A percentile compares a stretch with the other conserved stretches of the same genome.
Conservation (phyloP, 2,113 vertebrate species). For the Sphyrna mokarran region DNA sequence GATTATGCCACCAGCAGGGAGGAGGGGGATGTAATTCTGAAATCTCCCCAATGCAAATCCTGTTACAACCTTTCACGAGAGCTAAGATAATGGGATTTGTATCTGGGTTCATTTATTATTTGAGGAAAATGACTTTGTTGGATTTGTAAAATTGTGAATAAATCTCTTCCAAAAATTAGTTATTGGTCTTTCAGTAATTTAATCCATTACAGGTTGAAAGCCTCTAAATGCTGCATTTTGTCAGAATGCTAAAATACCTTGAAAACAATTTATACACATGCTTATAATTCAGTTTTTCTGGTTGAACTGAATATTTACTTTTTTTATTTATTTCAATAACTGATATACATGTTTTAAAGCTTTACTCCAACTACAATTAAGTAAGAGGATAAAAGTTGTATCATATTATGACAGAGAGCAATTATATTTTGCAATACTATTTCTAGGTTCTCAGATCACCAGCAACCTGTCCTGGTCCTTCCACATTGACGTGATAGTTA, state of each 20-base stretch:
- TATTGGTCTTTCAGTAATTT: neutral
- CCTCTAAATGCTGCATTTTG: neutral
- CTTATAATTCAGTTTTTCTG: neutral
- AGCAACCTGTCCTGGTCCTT: too few relatives aligned
- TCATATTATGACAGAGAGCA: neutral
- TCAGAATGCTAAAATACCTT: neutral
- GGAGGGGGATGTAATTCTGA: too few relatives aligned
- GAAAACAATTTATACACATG: neutral
- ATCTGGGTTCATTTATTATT: too few relatives aligned
- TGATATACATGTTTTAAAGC: neutral
- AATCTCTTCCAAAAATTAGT: neutral
- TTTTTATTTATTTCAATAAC: neutral
- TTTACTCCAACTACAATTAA: neutral
- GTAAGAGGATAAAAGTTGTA: neutral
- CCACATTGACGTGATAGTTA: too few relatives aligned
- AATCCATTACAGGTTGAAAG: neutral
- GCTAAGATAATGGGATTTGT: too few relatives aligned
- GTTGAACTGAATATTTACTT: neutral
- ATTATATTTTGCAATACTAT: too few relatives aligned
- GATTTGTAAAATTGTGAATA: neutral
- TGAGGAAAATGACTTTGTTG: neutral
- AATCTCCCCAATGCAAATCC: too few relatives aligned
- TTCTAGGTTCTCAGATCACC: too few relatives aligned
- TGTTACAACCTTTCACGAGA: too few relatives aligned
- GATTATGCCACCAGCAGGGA: too few relatives aligned